Percentiles rank a stretch among this genome's conserved stretches.
phyloP scores from a whole-genome alignment of 37 sponge, comb jelly and placozoan species.

The Crambe crambe region DNA sequence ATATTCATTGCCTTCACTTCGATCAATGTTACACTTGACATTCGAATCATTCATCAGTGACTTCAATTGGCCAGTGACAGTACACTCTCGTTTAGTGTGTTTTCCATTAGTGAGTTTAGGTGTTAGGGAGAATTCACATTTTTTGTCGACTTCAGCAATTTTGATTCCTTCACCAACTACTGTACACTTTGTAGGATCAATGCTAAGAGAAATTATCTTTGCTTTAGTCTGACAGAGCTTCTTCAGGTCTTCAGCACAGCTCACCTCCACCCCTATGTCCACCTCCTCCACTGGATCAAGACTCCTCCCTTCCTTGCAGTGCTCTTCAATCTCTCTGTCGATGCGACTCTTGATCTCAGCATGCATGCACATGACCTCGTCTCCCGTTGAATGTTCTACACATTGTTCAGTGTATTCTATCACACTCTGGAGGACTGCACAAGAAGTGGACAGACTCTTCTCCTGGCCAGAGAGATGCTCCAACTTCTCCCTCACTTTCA shows the following conservation, averaged over 20 bases:
- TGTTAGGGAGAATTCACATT: background rate
- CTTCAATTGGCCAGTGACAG: background rate
- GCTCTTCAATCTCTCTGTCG: conserved; percentile 7
- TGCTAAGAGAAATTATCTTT: background rate
- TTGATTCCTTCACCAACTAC: conserved; percentile 2
- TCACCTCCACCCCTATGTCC: conserved; percentile 3
- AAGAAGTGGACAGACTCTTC: background rate
- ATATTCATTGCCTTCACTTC: conserved; percentile 15
- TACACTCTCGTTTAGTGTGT: background rate
- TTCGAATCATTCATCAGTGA: background rate
- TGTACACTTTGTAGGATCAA: conserved; percentile 8
- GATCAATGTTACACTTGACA: background rate
- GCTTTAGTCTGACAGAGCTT: conserved; percentile 16
- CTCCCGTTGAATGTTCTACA: no score
- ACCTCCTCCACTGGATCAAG: conserved; percentile 13
- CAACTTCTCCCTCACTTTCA: conserved; percentile 11
- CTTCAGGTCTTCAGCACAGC: conserved; percentile 6
- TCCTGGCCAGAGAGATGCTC: conserved; percentile 15
- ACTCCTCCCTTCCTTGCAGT: background rate
- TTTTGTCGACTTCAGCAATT: conserved; percentile 19
- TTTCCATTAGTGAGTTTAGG: background rate
- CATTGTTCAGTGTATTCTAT: no score
- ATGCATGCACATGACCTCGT: conserved; percentile 19
- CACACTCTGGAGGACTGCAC: conserved; percentile 6
- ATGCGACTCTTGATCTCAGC: background rate